Base-by-base conservation (phyloP, 2,888 invertebrate genomes). In the Clistopyga incitator region DNA sequence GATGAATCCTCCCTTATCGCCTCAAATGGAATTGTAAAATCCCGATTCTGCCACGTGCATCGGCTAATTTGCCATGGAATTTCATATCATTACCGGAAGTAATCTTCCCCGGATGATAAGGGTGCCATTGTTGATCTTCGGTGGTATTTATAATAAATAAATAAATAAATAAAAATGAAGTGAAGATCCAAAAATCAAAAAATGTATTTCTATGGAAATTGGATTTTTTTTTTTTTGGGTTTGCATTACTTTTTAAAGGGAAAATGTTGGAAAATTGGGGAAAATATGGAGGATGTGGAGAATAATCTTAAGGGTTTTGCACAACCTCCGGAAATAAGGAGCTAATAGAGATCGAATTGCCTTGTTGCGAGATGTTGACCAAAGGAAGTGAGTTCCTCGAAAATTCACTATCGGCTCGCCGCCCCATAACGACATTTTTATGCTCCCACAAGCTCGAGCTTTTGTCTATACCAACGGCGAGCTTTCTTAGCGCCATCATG, bases 381-480 rank as follows among this genome's bases (percentile, higher is more conserved):
- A 59, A 71, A 20, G 52, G 45, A 47, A n/a, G 45, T 56, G 15
- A 25, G 29, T 56, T 70, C 54, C 15, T 20, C 54, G 23, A 52
- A 38, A 38, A 59, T n/a, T 20, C 45, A 38, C 54, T 64, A 61
- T 3, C 42, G 61, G 29, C n/a, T 45, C 45, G 61, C n/a, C n/a
- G 25, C 23, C 45, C 50, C 75, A 72, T 65, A 81, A 84, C 81
- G 84, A 83, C 81, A 83, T 81, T 82, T 83, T 84, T 78, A 81
- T 80, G 70, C 75, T 81, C 65, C 70, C 15, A 65, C 61, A 75
- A 42, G 71, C 79, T 75, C 50, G 54, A 71, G 77, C 70, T 70
- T 85, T 65, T 80, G 79, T 79, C 79, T 74, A n/a, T n/a, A 23
- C 38, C 50, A 65, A 72, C 78, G 45, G 71, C 70, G 76, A 72